Base-by-base conservation (phyloP, 2,797 vertebrate species). In the Ispidina lecontei region DNA sequence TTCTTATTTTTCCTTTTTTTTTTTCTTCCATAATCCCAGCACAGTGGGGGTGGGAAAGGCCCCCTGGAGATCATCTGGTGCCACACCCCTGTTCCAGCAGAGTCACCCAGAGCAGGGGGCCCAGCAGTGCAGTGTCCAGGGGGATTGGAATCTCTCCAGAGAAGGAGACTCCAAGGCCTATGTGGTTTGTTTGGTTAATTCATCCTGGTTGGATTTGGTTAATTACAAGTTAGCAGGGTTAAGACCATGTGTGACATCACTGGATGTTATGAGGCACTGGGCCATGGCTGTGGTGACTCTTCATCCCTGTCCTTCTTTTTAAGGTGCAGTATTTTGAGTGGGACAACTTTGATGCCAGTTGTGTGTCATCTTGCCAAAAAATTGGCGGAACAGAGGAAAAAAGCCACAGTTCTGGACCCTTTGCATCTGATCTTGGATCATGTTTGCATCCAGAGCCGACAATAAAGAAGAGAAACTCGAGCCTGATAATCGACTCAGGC, bases 241-340 rank as follows among this genome's bases (percentile, higher is more conserved):
- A 12, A 51, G 29, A 70, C 47, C 41, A 8, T 39, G 16, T 1
- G 15, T 63, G 51, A 49, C 17, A 1, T 37, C 54, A 46, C 23
- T 23, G 47, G 77, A 67, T 72, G 9, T 18, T 35, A 25, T 28
- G 17, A 0, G 0, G 26, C 58, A 35, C 39, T 6, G 13, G 58
- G 22, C 22, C 1, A 1, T 4, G 65, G 7, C 26, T 43, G 47
- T 16, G 25, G 16, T 20, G 43, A 11, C 25, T 13, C 1, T 33
- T 41, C 37, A 25, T 15, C 46, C 59, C 16, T 4, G 1, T 12
- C 29, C 25, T 12, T 56, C 33, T 55, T 62, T 64, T 46, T 19
- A 28, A 65, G 51, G 43, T 3, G 0, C 6, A 10, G 11, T 19
- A 23, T 77, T 59, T 18, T 77, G 60, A 70, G 49, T 20, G 43